Percentiles rank a stretch among this genome's conserved stretches.
These are phyloP conservation scores for Crepidodera aurea DNA, from an alignment of 2,888 invertebrate species.

Conservation along the genomic window DNA sequence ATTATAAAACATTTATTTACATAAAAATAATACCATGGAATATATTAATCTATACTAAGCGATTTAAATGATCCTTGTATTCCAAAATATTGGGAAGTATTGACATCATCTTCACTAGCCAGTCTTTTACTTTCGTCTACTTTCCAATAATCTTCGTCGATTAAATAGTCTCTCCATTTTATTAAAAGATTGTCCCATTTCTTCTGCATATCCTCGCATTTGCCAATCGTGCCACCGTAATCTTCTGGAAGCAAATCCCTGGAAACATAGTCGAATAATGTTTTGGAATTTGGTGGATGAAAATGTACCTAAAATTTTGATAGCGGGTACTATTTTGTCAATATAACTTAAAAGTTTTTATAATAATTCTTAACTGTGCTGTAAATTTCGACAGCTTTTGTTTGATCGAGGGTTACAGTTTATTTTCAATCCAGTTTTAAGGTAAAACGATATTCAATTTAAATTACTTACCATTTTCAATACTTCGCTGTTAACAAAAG, in stretches of 20 bases:
- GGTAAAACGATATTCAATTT: too few relatives aligned
- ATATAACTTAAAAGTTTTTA: too few relatives aligned
- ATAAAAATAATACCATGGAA: too few relatives aligned
- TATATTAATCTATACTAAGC: constrained; percentile 66
- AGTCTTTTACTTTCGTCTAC: constrained; percentile 67
- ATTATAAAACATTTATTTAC: too few relatives aligned
- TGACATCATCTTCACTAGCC: constrained; percentile 34
- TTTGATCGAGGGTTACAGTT: too few relatives aligned
- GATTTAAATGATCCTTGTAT: constrained; percentile 69
- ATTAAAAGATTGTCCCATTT: constrained; percentile 66
- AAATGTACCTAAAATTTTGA: constrained; percentile 69
- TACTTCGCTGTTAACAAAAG: constrained; percentile 73
- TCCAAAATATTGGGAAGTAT: constrained; percentile 52
- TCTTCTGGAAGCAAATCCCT: constrained; percentile 72
- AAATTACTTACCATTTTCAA: constrained; percentile 68
- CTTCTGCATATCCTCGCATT: constrained; percentile 67
- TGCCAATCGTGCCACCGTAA: constrained; percentile 74
- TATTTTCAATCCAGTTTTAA: too few relatives aligned
- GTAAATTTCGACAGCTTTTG: too few relatives aligned
- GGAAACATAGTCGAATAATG: constrained; percentile 70
- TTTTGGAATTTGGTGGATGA: constrained; percentile 72
- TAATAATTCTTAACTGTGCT: too few relatives aligned
- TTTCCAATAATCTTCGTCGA: constrained; percentile 68
- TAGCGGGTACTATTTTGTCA: neutral
- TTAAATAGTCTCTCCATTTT: constrained; percentile 65